A percentile compares a stretch with the other conserved stretches of the same genome.
phyloP scores from a whole-genome alignment of 2,888 invertebrate genomes.

The Willowsia nigromaculata region DNA sequence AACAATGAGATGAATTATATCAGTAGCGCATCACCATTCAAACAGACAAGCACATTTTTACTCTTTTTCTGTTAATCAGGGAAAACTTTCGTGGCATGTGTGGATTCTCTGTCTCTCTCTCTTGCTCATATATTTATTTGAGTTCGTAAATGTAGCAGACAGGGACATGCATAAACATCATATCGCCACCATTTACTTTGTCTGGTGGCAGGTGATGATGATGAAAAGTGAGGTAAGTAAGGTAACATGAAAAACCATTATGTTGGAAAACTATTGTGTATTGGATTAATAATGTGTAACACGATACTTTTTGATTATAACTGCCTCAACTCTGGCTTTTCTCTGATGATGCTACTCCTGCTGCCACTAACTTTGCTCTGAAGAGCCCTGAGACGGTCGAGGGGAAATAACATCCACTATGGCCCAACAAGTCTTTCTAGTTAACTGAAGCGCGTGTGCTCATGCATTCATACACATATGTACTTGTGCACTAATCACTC shows the following conservation, averaged over 20 bases:
- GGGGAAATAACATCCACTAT: background rate
- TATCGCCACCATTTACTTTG: conserved; percentile 29
- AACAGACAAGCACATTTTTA: conserved; percentile 10
- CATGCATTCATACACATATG: conserved; percentile 36
- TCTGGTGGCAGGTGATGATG: background rate
- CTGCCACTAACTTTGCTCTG: background rate
- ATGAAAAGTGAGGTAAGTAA: conserved; percentile 36
- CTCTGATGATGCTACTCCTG: background rate
- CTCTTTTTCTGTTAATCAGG: conserved; percentile 39
- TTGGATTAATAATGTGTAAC: conserved; percentile 69
- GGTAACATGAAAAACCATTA: conserved; percentile 53
- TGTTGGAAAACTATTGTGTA: conserved; percentile 48
- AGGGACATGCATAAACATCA: conserved; percentile 40
- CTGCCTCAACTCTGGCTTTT: conserved; percentile 35
- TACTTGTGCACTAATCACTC: conserved; percentile 13
- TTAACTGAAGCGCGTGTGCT: conserved; percentile 49
- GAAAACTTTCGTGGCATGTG: conserved; percentile 47
- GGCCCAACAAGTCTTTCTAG: conserved; percentile 2
- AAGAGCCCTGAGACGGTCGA: background rate
- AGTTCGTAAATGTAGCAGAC: background rate
- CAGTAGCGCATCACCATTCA: background rate
- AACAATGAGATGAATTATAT: background rate
- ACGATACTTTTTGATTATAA: conserved; percentile 62
- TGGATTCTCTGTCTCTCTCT: background rate
- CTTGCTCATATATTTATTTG: background rate